A percentile compares a stretch with the other conserved stretches of the same genome.
Conservation (phyloP, 1,140 invertebrate species). For the Platorchestia sp. region DNA sequence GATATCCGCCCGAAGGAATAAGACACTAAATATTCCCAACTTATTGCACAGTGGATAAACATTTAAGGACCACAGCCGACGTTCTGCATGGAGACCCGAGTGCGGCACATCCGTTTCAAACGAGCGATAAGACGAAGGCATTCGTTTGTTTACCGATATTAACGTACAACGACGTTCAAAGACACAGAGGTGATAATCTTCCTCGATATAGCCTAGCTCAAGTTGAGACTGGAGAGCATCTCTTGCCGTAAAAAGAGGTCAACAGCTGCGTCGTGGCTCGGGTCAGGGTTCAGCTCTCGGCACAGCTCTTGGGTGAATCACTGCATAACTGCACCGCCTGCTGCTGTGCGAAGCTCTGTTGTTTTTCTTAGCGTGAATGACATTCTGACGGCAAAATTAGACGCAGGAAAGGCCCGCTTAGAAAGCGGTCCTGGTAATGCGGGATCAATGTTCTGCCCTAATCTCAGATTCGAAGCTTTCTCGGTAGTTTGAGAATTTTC, state of each 20-base stretch:
- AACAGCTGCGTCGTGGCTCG: background rate
- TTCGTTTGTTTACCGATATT: background rate
- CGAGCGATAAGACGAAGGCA: background rate
- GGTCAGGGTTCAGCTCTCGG: slow-evolving; percentile 5
- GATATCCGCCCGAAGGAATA: background rate
- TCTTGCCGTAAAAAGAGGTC: slow-evolving; percentile 9
- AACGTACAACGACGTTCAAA: background rate
- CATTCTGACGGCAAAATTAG: background rate
- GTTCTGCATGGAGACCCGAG: background rate
- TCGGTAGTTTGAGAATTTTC: background rate
- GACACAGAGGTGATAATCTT: background rate
- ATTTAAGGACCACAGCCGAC: background rate
- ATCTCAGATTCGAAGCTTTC: background rate
- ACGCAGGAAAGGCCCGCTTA: background rate
- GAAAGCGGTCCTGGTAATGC: background rate
- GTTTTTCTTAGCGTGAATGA: background rate
- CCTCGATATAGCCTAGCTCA: background rate
- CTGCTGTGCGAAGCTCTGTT: background rate
- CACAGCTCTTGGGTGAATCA: background rate
- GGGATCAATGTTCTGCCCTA: background rate
- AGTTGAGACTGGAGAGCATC: background rate
- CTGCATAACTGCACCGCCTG: background rate
- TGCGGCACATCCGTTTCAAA: background rate
- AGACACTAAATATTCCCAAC: background rate
- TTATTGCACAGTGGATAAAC: background rate